These are phyloP conservation scores for Pandion haliaetus DNA, from an alignment of 2,113 vertebrate genomes.

Conservation along the genomic window DNA sequence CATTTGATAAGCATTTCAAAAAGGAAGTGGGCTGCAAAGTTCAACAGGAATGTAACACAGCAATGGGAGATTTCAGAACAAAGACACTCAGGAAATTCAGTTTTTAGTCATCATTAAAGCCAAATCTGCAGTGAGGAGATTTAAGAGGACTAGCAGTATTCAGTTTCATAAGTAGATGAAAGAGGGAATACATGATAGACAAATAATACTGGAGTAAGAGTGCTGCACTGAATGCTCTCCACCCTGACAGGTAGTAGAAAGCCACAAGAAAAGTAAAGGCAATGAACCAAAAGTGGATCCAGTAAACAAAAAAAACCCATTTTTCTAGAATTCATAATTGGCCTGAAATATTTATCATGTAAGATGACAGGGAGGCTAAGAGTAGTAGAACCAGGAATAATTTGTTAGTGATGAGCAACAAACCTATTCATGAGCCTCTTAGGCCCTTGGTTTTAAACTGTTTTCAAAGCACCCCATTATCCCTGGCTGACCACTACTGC, in stretches of 20 bases:
- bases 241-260: not conserved
- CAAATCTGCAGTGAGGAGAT: not conserved
- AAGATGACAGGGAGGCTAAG: too few relatives aligned
- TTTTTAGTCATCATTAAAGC: not conserved
- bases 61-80: not conserved
- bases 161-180: not conserved
- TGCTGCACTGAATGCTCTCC: not conserved
- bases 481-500: not conserved
- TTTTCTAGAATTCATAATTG: not conserved
- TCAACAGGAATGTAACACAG: not conserved
- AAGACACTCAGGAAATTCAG: not conserved
- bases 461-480: not conserved
- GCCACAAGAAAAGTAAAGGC: not conserved
- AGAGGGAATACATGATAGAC: rapidly evolving
- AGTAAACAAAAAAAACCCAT: not conserved
- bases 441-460: not conserved
- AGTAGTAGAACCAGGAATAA: not conserved
- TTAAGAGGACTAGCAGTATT: not conserved
- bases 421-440: not conserved
- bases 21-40: not conserved
- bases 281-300: not conserved
- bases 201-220: not conserved
- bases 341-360: not conserved
- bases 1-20: not conserved
- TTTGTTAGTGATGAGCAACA: not conserved